These are phyloP conservation scores for Zele albiditarsus DNA, from an alignment of 2,888 invertebrate species.

Conservation along the genomic window DNA sequence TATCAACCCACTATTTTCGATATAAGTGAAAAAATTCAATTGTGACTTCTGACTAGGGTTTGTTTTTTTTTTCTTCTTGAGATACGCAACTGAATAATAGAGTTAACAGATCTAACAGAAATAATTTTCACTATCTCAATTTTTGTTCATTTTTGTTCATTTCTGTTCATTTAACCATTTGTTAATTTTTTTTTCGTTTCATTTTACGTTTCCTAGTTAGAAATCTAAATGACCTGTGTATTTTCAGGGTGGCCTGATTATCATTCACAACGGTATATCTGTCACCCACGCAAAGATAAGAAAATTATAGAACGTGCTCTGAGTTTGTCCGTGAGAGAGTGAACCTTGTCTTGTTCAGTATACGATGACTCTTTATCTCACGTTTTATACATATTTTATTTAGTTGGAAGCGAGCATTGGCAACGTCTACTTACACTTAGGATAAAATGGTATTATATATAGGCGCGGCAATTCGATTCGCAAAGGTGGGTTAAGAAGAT, in stretches of 20 bases:
- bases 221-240: neutral
- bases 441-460: slow-evolving; percentile 14
- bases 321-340: slow-evolving; percentile 22
- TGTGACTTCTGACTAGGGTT: no score
- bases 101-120: no score
- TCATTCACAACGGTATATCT: slow-evolving; percentile 37
- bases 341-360: slow-evolving; percentile 7
- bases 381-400: slow-evolving; percentile 19
- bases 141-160: no score
- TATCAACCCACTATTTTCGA: no score
- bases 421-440: slow-evolving; percentile 11
- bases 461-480: slow-evolving; percentile 33
- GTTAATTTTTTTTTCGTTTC: neutral
- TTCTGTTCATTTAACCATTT: no score
- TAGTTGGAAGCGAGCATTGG: neutral
- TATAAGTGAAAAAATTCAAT: no score
- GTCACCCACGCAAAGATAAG: slow-evolving; percentile 38
- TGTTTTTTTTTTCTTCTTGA: no score
- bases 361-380: slow-evolving; percentile 30
- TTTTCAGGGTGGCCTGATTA: slow-evolving; percentile 35
- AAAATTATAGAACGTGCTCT: slow-evolving; percentile 38
- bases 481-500: slow-evolving; percentile 14
- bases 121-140: no score
- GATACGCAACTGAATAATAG: no score
- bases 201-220: neutral